Evolutionary conservation across 2,797 vertebrate genomes (phyloP), one percentile per base, ranked within the genome.

Genomic region (Arnoldichthys spilopterus): DNA sequence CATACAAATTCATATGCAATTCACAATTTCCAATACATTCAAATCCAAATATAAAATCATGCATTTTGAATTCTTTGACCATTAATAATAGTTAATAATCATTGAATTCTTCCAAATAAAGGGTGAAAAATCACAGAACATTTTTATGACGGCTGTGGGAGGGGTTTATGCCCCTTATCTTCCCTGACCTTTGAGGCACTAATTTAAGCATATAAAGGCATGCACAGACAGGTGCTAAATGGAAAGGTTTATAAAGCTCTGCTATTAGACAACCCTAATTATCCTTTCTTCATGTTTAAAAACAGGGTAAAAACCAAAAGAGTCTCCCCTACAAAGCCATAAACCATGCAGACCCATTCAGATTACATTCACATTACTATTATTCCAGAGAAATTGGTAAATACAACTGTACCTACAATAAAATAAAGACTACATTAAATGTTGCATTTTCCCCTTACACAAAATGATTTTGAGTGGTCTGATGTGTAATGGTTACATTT

Each of bases 111-210:
- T 77, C 69, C 24, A 43, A 68, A 59, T 58, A 30, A 12, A 69
- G 5, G 24, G 20, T 6, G 13, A 49, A 32, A 40, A 82, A 58
- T 43, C 22, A n/a, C 32, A 28, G 30, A 45, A 20, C 53, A 47
- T 47, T 34, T 53, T 59, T 73, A 64, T 49, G 62, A 68, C 30
- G 68, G 67, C 61, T 45, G 69, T 73, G 64, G 66, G 53, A 51
- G 37, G 37, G 40, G 47, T 54, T 59, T 24, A 66, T 45, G 34
- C 63, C 69, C 53, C 51, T 85, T 83, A 84, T 84, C 82, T 76
- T 56, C 53, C 43, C 40, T 77, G 79, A 76, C 75, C 81, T 84
- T 77, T 82, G 64, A 76, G 54, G 69, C n/a, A 28, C 61, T 30
- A 58, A 49, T 77, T 54, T 56, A 56, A 32, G 51, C 72, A 61